phyloP scores from a whole-genome alignment of 1,140 invertebrate genomes.

The Trichoplusia ni region DNA sequence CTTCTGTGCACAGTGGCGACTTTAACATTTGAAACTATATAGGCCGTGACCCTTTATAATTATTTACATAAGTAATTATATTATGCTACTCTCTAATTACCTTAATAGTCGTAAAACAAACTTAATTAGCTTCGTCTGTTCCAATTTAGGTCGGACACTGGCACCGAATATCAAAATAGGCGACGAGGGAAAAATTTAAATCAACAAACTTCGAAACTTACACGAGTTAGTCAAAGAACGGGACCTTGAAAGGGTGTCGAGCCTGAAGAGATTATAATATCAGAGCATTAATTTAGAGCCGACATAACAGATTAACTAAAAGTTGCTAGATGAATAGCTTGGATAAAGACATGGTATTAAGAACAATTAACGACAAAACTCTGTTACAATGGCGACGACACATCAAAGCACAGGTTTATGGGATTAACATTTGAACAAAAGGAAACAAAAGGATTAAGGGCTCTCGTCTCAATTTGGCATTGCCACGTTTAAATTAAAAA shows the following conservation, averaged over 20 bases:
- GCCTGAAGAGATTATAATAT: conserved; percentile 13
- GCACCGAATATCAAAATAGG: conserved; percentile 27
- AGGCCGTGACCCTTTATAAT: conserved; percentile 24
- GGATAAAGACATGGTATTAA: conserved; percentile 35
- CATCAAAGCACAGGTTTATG: conserved; percentile 43
- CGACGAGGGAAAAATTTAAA: conserved; percentile 10
- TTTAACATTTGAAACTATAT: conserved; percentile 31
- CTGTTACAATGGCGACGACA: conserved; percentile 21
- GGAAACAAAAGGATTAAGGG: conserved; percentile 55
- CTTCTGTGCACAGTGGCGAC: not conserved
- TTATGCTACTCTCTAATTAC: conserved; percentile 30
- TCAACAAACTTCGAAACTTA: conserved; percentile 6
- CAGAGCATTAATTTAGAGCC: conserved; percentile 12
- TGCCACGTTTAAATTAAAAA: conserved; percentile 49
- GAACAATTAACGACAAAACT: conserved; percentile 43
- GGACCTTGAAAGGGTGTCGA: not conserved
- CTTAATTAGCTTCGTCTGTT: conserved; percentile 24
- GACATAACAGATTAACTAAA: conserved; percentile 32
- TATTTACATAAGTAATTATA: conserved; percentile 35
- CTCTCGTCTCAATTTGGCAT: conserved; percentile 43
- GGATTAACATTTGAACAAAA: conserved; percentile 51
- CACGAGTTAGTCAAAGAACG: not conserved
- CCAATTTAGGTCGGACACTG: conserved; percentile 23
- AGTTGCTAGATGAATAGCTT: conserved; percentile 27
- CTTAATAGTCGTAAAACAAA: conserved; percentile 34